Evolutionary conservation across 2,888 invertebrate genomes (phyloP), one percentile per base, ranked within the genome.

Genomic region (Xestobium rufovillosum): DNA sequence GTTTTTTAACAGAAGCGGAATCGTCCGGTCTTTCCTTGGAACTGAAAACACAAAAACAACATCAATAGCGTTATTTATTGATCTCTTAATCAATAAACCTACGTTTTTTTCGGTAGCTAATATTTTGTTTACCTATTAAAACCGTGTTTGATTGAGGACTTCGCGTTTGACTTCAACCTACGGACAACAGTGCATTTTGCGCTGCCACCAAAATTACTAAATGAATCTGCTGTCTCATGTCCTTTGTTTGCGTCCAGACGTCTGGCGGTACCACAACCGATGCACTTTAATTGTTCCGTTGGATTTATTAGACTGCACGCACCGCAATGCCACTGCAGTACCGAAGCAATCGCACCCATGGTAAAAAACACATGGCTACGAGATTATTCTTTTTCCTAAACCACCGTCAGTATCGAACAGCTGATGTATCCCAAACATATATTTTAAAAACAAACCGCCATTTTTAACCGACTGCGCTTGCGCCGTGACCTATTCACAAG

Each of bases 311-410:
- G 78, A 70, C 83, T 79, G 73, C 89, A 89, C 69, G 80, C 77
- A 67, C 78, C 78, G 75, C 89, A 89, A 73, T 86, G 83, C 88
- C 88, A 90, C 74, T 89, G 89, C 68, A 89, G 78, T 72, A 89
- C 88, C 67, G 89, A 89, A 71, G 88, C 87, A 73, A 88, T 88
- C 67, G 88, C 87, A 71, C 89, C 89, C 89, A 89, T 89, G 64
- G 65, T 71, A 63, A n/a, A n/a, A n/a, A n/a, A n/a, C n/a, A n/a
- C n/a, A n/a, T n/a, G n/a, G n/a, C n/a, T n/a, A n/a, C n/a, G n/a
- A n/a, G n/a, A n/a, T n/a, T n/a, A n/a, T n/a, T n/a, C n/a, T n/a
- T n/a, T n/a, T n/a, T n/a, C n/a, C n/a, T n/a, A n/a, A n/a, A n/a
- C n/a, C n/a, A n/a, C n/a, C n/a, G n/a, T n/a, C n/a, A n/a, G n/a